Percentiles rank a stretch among this genome's conserved stretches.
Evolutionary conservation across 2,113 vertebrate genomes (phyloP).

Genomic region (Struthidea cinerea): DNA sequence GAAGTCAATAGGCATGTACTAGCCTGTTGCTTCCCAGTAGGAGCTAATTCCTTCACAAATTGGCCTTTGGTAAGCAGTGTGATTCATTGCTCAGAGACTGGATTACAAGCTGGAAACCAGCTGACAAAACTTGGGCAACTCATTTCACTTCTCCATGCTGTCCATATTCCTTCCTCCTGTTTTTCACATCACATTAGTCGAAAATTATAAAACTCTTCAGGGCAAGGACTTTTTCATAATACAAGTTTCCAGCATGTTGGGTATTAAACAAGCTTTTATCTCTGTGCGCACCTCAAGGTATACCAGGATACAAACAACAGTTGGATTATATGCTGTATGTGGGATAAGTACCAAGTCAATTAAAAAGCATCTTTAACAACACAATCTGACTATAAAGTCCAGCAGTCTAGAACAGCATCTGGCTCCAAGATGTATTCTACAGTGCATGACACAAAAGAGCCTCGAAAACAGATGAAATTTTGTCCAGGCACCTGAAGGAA

Average conservation of each 20-base stretch:
- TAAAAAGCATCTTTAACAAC: conserved; percentile 2
- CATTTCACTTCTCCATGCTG: background rate
- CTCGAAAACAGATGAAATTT: background rate
- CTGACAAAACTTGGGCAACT: conserved; percentile 39
- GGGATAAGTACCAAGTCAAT: background rate
- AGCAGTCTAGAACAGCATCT: background rate
- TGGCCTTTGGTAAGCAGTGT: conserved; percentile 44
- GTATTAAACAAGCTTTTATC: conserved; percentile 24
- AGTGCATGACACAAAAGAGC: background rate
- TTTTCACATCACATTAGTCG: background rate
- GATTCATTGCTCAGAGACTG: conserved; percentile 47
- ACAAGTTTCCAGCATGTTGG: background rate
- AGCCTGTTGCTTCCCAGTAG: conserved; percentile 55
- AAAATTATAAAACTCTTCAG: background rate
- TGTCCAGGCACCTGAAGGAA: background rate
- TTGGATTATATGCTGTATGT: background rate
- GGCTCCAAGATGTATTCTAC: background rate
- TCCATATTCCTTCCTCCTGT: conserved; percentile 11
- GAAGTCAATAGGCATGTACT: conserved; percentile 26
- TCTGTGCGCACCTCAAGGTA: background rate
- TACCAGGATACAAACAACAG: background rate
- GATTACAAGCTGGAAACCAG: conserved; percentile 38
- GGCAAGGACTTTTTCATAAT: background rate
- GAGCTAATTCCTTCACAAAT: conserved; percentile 52
- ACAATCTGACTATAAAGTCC: background rate